phyloP scores from a whole-genome alignment of 2,888 invertebrate species.

The Toxonevra muliebris region DNA sequence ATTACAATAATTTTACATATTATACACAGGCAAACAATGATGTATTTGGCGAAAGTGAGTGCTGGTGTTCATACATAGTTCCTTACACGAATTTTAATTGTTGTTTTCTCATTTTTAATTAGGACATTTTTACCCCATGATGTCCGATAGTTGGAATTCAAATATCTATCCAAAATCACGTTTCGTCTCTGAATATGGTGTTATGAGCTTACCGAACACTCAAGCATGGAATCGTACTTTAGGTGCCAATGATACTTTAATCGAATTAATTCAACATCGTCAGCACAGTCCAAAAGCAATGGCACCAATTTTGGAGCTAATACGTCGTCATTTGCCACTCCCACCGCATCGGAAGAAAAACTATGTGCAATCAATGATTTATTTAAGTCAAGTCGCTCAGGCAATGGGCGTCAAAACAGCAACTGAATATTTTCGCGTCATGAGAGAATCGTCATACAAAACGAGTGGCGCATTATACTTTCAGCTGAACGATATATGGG shows the following conservation, averaged over 20 bases:
- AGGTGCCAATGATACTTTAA: slow-evolving; percentile 67
- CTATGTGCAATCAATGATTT: slow-evolving; percentile 77
- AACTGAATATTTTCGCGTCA: slow-evolving; percentile 82
- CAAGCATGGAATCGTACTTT: slow-evolving; percentile 73
- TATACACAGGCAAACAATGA: slow-evolving; percentile 80
- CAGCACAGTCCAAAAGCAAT: slow-evolving; percentile 88
- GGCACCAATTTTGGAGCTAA: slow-evolving; percentile 69
- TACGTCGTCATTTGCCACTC: slow-evolving; percentile 72
- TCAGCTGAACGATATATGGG: slow-evolving; percentile 99
- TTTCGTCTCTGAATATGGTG: slow-evolving; percentile 96
- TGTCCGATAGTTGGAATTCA: slow-evolving; percentile 81
- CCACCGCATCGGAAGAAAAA: slow-evolving; percentile 67
- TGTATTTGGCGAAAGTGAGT: slow-evolving; percentile 84
- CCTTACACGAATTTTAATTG: not conserved
- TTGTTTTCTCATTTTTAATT: slow-evolving; percentile 19
- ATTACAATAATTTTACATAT: slow-evolving; percentile 76
- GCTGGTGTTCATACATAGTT: not conserved
- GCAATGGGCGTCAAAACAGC: slow-evolving; percentile 88
- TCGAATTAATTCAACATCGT: slow-evolving; percentile 76
- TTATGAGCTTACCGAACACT: slow-evolving; percentile 86
- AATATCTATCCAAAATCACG: slow-evolving; percentile 81
- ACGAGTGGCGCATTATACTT: slow-evolving; percentile 99
- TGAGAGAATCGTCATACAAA: slow-evolving; percentile 53
- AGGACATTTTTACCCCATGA: slow-evolving; percentile 92
- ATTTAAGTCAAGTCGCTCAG: slow-evolving; percentile 89